A percentile compares a stretch with the other conserved stretches of the same genome.
Conservation (phyloP, 2,797 vertebrate genomes). For the Scleropages formosus region DNA sequence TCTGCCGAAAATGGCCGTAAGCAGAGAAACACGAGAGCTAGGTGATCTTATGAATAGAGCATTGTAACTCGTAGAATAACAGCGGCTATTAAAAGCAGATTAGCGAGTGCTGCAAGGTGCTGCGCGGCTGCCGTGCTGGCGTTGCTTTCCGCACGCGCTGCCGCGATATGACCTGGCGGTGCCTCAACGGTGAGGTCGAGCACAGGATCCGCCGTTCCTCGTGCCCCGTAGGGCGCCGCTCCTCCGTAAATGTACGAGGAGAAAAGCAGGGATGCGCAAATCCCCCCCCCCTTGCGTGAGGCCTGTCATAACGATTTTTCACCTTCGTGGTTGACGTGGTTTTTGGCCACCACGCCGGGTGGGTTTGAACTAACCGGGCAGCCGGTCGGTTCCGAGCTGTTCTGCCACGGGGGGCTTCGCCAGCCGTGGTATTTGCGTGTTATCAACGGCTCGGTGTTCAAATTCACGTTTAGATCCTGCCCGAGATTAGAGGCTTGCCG, state of each 20-base stretch:
- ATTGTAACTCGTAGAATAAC: background rate
- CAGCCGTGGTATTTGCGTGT: too few relatives aligned
- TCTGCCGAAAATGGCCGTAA: background rate
- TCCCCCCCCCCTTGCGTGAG: too few relatives aligned
- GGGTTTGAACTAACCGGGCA: too few relatives aligned
- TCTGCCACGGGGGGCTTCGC: too few relatives aligned
- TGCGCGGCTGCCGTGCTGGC: background rate
- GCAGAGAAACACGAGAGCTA: background rate
- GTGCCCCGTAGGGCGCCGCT: background rate
- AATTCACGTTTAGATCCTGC: too few relatives aligned
- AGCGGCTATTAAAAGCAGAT: background rate
- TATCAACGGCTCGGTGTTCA: too few relatives aligned
- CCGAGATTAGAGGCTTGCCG: too few relatives aligned
- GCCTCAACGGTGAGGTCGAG: background rate
- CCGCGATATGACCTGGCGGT: background rate
- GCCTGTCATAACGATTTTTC: too few relatives aligned
- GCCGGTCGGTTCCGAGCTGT: too few relatives aligned
- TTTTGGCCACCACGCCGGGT: too few relatives aligned
- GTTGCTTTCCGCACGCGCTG: background rate
- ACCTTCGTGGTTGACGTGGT: too few relatives aligned
- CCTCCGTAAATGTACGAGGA: background rate
- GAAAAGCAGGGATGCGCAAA: background rate
- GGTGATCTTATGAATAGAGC: background rate
- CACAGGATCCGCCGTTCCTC: too few relatives aligned
- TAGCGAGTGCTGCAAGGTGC: background rate